Conservation (phyloP, 2,797 vertebrate species). For the Sandelia bainsii region DNA sequence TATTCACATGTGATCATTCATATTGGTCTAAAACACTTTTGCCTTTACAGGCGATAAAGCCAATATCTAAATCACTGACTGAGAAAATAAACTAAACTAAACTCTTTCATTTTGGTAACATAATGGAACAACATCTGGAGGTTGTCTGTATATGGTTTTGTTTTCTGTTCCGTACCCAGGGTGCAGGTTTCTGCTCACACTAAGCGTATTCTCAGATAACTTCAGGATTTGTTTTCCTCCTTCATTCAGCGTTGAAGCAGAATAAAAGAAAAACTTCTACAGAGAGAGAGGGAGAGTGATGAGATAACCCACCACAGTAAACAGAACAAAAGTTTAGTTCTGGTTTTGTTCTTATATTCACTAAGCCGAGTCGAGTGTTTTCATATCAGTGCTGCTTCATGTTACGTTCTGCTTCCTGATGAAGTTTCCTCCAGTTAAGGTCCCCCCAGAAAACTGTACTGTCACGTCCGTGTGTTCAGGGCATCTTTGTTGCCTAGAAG, state of each 20-base stretch:
- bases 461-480: background rate
- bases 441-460: slow-evolving; percentile 7
- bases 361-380: slow-evolving; percentile 27
- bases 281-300: background rate
- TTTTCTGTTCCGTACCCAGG: background rate
- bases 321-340: slow-evolving; percentile 14
- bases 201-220: background rate
- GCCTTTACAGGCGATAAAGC: too few relatives aligned
- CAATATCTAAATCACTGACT: too few relatives aligned
- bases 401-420: slow-evolving; percentile 41
- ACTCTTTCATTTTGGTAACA: background rate
- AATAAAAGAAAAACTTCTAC: background rate
- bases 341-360: slow-evolving; percentile 28
- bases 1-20: too few relatives aligned
- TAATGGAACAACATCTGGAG: background rate
- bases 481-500: background rate
- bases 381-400: slow-evolving; percentile 3
- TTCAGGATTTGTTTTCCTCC: slow-evolving; percentile 28
- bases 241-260: background rate
- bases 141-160: background rate
- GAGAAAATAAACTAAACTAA: too few relatives aligned
- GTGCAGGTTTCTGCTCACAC: background rate
- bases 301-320: slow-evolving; percentile 17
- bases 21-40: too few relatives aligned
- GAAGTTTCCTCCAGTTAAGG: slow-evolving; percentile 14